Percentiles rank a stretch among this genome's conserved stretches.
phyloP scores from a whole-genome alignment of 2,113 vertebrate species.

The Dascyllus trimaculatus region DNA sequence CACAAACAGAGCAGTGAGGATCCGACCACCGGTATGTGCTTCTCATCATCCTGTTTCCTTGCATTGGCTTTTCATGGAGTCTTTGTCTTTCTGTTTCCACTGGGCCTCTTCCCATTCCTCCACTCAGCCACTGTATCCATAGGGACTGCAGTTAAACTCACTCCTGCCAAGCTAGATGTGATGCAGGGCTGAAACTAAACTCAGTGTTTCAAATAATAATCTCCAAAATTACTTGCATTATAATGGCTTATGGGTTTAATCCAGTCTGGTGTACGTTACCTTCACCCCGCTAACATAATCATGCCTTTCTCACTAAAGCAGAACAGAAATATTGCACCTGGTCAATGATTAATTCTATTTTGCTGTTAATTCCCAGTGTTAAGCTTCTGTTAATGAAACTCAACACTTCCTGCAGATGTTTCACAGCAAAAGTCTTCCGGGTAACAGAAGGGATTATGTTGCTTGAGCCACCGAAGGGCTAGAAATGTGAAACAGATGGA shows the following conservation, averaged over 20 bases:
- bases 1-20: constrained; percentile 24
- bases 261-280: background rate
- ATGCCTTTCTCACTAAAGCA: background rate
- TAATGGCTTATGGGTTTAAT: background rate
- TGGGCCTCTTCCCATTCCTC: constrained; percentile 62
- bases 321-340: background rate
- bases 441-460: constrained; percentile 43
- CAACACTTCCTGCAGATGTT: constrained; percentile 38
- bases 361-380: constrained; percentile 21
- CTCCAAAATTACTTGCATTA: background rate
- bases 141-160: constrained; percentile 47
- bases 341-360: constrained; percentile 2
- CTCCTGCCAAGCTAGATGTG: background rate
- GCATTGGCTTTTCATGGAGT: constrained; percentile 45
- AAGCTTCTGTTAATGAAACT: constrained; percentile 49
- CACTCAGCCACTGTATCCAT: constrained; percentile 28
- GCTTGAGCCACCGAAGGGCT: constrained; percentile 16
- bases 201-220: background rate
- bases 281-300: background rate
- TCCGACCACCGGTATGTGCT: constrained; percentile 25
- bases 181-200: background rate
- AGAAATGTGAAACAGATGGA: constrained; percentile 51
- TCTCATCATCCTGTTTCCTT: constrained; percentile 45
- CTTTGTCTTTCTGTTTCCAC: constrained; percentile 58
- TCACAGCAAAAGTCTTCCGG: constrained; percentile 36